Evolutionary conservation across 2,797 vertebrate species (phyloP).

Genomic region (Danio tinwini): DNA sequence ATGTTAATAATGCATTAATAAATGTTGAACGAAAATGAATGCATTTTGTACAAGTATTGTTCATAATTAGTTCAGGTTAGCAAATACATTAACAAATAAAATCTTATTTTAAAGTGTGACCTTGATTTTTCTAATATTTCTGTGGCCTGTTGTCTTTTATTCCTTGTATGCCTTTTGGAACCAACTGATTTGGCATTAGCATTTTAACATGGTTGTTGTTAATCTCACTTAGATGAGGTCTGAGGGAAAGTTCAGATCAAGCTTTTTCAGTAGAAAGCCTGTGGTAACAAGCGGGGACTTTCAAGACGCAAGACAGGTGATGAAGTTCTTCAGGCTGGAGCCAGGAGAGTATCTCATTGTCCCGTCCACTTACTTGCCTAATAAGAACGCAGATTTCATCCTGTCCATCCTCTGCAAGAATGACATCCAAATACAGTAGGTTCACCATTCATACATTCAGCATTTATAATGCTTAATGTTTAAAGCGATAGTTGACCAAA

Average conservation of each 20-base stretch:
- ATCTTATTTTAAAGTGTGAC: too few species aligned
- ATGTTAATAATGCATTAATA: too few species aligned
- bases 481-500: too few species aligned
- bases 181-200: not conserved
- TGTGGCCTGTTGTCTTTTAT: too few species aligned
- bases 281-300: not conserved
- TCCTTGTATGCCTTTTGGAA: not conserved
- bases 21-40: too few species aligned
- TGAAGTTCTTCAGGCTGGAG: constrained; percentile 60
- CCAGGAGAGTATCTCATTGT: constrained; percentile 68
- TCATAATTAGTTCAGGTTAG: too few species aligned
- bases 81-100: too few species aligned
- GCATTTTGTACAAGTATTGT: too few species aligned
- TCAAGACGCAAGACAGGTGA: constrained; percentile 43
- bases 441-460: not conserved
- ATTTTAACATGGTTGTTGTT: not conserved
- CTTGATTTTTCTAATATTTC: not conserved
- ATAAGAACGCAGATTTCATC: constrained; percentile 59
- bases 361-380: constrained; percentile 54
- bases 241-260: constrained; percentile 12
- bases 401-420: constrained; percentile 65
- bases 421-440: constrained; percentile 59
- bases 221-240: constrained; percentile 7
- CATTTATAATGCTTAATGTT: too few species aligned
- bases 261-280: constrained; percentile 59